A percentile compares a stretch with the other conserved stretches of the same genome.
Evolutionary conservation across 2,113 vertebrate genomes (phyloP).

Genomic region (Gymnogyps californianus): DNA sequence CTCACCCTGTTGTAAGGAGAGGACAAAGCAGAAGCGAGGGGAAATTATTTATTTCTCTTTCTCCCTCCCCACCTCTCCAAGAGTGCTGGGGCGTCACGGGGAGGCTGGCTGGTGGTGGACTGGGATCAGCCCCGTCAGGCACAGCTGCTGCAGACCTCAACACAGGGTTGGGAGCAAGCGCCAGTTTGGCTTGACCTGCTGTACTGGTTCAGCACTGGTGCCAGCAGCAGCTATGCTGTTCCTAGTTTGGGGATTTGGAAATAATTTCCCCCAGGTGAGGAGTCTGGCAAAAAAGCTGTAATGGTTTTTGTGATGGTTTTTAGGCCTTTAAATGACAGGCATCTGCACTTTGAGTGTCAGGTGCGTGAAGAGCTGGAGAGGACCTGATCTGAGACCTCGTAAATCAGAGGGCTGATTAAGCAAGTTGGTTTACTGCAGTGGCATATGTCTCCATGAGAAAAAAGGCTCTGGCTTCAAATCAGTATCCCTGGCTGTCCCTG

Average conservation of each 20-base stretch:
- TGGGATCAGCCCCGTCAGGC: not conserved
- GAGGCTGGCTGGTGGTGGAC: not conserved
- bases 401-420: not conserved
- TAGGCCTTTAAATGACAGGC: not conserved
- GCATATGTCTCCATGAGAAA: not conserved
- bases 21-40: not conserved
- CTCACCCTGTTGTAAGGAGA: not conserved
- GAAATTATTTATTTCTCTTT: not conserved
- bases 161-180: not conserved
- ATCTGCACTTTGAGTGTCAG: not conserved
- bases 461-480: not conserved
- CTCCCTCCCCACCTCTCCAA: not conserved
- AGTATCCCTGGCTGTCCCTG: not conserved
- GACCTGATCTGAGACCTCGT: rapidly evolving
- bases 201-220: not conserved
- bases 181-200: not conserved
- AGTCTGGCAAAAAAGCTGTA: not conserved
- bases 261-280: not conserved
- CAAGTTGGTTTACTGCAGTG: not conserved
- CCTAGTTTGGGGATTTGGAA: not conserved
- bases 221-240: not conserved
- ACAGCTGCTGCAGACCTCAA: not conserved
- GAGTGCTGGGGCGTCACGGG: rapidly evolving
- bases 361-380: not conserved
- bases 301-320: not conserved